A percentile compares a stretch with the other conserved stretches of the same genome.
Conservation (phyloP, 1,140 invertebrate species). For the Schlechtendalia chinensis region DNA sequence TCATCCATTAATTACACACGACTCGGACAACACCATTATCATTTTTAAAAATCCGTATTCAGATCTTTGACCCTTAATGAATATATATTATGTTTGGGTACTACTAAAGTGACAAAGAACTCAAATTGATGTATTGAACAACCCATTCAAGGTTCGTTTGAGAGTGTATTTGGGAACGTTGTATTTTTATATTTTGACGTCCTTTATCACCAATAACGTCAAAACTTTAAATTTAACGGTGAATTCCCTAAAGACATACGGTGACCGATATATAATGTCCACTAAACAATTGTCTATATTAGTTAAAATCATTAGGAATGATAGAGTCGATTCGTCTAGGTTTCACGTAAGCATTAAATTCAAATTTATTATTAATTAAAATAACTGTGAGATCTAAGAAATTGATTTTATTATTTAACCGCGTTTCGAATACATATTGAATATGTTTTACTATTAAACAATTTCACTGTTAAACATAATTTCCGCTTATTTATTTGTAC, state of each 20-base stretch:
- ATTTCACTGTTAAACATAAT: too few relatives aligned
- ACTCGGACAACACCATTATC: not conserved
- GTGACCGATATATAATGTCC: too few relatives aligned
- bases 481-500: too few relatives aligned
- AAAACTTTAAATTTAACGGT: not conserved
- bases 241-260: not conserved
- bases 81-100: conserved; percentile 3
- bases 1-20: conserved; percentile 5
- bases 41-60: not conserved
- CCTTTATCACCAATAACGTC: not conserved
- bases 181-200: not conserved
- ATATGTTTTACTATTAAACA: too few relatives aligned
- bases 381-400: too few relatives aligned
- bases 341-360: too few relatives aligned
- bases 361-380: too few relatives aligned
- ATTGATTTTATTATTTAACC: too few relatives aligned
- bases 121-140: not conserved
- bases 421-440: too few relatives aligned
- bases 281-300: too few relatives aligned
- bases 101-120: conserved; percentile 2
- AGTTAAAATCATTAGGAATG: too few relatives aligned
- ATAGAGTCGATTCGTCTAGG: too few relatives aligned
- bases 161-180: not conserved
- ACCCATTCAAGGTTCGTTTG: not conserved
- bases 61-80: not conserved